A percentile compares a stretch with the other conserved stretches of the same genome.
phyloP scores from a whole-genome alignment of 2,888 invertebrate genomes.

The Patella ulyssiponensis region DNA sequence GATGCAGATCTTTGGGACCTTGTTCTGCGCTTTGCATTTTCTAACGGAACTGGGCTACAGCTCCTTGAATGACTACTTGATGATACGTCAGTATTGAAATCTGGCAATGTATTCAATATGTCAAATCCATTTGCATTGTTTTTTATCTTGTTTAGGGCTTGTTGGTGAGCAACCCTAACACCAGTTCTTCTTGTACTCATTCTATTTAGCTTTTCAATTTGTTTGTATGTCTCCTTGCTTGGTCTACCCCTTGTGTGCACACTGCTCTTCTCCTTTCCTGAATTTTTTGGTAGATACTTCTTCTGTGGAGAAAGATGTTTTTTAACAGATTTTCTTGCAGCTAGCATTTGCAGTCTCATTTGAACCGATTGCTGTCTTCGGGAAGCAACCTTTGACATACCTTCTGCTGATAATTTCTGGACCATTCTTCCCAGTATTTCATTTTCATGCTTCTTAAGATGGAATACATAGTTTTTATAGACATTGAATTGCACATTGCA shows the following conservation, averaged over 20 bases:
- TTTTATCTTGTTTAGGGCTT: background rate
- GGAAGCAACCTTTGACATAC: background rate
- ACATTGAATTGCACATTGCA: background rate
- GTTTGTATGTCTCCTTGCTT: background rate
- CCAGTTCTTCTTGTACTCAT: background rate
- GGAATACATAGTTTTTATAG: background rate
- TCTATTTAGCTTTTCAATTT: background rate
- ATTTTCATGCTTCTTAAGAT: background rate
- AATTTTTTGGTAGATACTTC: background rate
- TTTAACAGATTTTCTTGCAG: background rate
- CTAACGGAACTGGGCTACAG: background rate
- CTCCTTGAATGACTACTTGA: slow-evolving; percentile 3
- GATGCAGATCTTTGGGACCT: background rate
- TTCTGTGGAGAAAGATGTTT: background rate
- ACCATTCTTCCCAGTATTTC: background rate
- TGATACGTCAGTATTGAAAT: background rate
- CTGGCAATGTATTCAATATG: background rate
- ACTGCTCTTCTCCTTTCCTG: background rate
- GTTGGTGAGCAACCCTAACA: background rate
- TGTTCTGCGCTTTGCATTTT: background rate
- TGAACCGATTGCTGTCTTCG: background rate
- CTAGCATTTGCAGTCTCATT: background rate
- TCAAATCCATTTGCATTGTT: slow-evolving; percentile 10
- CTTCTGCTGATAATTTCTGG: background rate
- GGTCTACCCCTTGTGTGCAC: background rate